Evolutionary conservation across 2,797 vertebrate species (phyloP).

Genomic region (Anabacerthia variegaticeps): DNA sequence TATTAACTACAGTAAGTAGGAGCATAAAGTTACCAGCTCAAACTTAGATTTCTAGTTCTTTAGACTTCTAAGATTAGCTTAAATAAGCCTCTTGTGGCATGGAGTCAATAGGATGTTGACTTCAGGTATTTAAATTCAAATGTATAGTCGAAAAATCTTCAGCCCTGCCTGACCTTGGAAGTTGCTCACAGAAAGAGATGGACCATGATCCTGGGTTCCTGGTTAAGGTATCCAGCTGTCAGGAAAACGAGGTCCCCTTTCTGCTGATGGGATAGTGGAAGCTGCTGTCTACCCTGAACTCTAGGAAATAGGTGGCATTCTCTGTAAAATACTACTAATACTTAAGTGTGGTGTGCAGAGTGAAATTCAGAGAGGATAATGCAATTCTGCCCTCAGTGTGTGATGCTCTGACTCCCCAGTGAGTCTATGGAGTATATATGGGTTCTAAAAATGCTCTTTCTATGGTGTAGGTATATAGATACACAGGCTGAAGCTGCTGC

Average conservation of each 20-base stretch:
- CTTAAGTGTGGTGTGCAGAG: not conserved
- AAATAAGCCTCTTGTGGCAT: not conserved
- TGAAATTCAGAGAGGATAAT: not conserved
- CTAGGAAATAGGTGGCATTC: not conserved
- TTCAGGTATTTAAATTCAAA: not conserved
- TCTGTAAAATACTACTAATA: not conserved
- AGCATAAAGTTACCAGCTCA: not conserved
- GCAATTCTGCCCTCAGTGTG: fast-evolving
- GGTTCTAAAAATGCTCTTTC: not conserved
- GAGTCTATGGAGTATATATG: fast-evolving
- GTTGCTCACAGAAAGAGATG: not conserved
- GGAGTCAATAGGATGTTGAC: not conserved
- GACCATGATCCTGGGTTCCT: fast-evolving
- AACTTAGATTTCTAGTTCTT: not conserved
- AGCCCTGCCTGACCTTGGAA: not conserved
- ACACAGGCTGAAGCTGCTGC: not conserved
- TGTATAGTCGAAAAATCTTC: not conserved
- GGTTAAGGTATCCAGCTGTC: not conserved
- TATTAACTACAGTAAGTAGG: not conserved
- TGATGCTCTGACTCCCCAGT: not conserved
- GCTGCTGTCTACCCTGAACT: not conserved
- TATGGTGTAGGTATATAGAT: not conserved
- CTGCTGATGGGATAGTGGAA: not conserved
- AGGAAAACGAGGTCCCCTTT: fast-evolving
- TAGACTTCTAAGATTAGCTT: not conserved